phyloP scores from a whole-genome alignment of 1,140 invertebrate genomes.

The Riptortus pedestris region DNA sequence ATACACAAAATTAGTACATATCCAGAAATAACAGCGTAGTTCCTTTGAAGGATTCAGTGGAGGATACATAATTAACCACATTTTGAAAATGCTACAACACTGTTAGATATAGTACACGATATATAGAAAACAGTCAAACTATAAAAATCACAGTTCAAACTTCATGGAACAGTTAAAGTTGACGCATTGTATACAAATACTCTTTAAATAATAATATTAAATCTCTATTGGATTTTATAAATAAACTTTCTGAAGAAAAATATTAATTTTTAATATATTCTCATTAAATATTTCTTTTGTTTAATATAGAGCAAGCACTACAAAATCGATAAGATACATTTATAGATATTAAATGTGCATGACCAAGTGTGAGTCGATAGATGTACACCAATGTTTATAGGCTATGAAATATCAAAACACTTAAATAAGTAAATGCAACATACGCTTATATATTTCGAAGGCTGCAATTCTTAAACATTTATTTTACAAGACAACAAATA shows the following conservation, averaged over 20 bases:
- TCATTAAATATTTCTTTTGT: background rate
- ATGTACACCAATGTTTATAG: background rate
- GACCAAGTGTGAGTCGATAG: background rate
- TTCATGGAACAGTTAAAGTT: background rate
- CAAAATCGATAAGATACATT: background rate
- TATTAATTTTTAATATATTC: background rate
- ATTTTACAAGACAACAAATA: background rate
- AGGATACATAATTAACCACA: background rate
- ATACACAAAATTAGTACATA: constrained; percentile 15
- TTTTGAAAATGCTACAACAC: background rate
- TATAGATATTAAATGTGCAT: background rate
- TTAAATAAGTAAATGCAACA: background rate
- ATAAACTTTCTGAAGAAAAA: constrained; percentile 6
- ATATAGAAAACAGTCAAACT: constrained; percentile 19
- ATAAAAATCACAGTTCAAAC: constrained; percentile 18
- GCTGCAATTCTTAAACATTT: background rate
- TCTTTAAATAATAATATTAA: constrained; percentile 3
- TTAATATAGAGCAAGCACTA: background rate
- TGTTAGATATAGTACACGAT: background rate
- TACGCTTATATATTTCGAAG: background rate
- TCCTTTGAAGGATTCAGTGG: background rate
- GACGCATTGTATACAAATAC: constrained; percentile 7
- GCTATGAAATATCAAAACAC: background rate
- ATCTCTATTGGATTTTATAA: too few relatives aligned
- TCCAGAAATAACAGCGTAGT: background rate